Base-by-base conservation (phyloP, 2,797 vertebrate genomes). In the Rhinogobio ventralis region DNA sequence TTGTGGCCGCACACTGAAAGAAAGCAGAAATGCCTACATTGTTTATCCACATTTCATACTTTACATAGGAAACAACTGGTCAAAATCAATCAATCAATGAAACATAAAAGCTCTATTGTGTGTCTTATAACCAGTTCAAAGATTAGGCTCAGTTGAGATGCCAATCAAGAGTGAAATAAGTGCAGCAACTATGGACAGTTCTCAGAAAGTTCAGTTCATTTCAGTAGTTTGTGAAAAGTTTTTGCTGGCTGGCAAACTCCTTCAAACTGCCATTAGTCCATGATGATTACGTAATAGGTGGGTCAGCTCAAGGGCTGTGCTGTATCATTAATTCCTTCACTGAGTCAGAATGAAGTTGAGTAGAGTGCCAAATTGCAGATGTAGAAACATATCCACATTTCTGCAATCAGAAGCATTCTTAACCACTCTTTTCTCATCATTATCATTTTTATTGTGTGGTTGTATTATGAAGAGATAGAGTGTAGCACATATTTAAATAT, bases 1-100 rank as follows among this genome's bases (percentile, higher is more conserved):
- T 80, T 46, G 78, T 80, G 45, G 60, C 45, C 1, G 23, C 36
- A 80, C 78, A 68, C 78, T 80, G 64, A 73, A 71, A 30, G 9
- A 30, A 9, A 73, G 46, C 25, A 73, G 19, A 73, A 30, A 49
- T 19, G 2, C 15, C 6, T 11, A 46, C 7, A 28, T 19, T 49
- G 28, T 73, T 17, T 5, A 9, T 46, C 14, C 25, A 20, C 8
- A 0, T 20, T 49, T 73, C 45, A 30, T 73, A 30, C 0, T 72
- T 72, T 30, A 28, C 10, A 60, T 60, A 14, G 57, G 5, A 60
- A 28, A 14, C 60, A 62, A 2, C 13, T 62, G 14, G 1, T 15
- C 13, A 62, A 62, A 62, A 62, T 15, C 13, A 62, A 28, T 62
- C 13, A 28, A 3, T 28, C 1, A n/a, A 25, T 25, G 10, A 25